These are phyloP conservation scores for Peromyscus eremicus DNA, from an alignment of 2,797 vertebrate species.

Conservation along the genomic window DNA sequence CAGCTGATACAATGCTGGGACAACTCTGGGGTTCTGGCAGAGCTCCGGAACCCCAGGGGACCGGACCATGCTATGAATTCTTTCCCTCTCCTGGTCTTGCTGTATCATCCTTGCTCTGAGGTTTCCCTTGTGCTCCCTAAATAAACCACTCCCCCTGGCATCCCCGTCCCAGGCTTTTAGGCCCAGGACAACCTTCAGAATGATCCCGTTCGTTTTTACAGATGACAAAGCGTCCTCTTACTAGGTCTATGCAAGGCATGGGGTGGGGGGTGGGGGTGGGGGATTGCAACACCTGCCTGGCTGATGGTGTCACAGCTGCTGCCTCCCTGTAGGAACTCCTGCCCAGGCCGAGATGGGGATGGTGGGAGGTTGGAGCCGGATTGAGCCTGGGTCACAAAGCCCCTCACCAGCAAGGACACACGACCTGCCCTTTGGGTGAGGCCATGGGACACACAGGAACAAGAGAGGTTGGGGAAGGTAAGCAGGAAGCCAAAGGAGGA, in stretches of 20 bases:
- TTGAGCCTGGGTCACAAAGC: neutral
- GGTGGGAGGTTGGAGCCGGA: neutral
- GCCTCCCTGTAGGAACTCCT: neutral
- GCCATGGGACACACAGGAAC: neutral
- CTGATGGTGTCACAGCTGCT: neutral
- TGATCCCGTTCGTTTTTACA: accelerated
- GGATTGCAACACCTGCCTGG: neutral
- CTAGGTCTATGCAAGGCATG: neutral
- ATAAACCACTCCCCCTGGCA: accelerated
- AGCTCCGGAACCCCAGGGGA: neutral
- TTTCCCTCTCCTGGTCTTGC: neutral
- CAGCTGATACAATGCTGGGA: neutral
- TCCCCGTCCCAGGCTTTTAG: neutral
- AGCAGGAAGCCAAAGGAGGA: neutral
- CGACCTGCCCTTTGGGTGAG: neutral
- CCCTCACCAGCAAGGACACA: neutral
- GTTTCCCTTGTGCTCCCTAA: neutral
- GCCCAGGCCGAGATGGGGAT: neutral
- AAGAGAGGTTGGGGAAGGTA: neutral
- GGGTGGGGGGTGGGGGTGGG: neutral
- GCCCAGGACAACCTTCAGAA: neutral
- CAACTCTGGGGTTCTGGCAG: accelerated
- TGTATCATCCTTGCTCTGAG: neutral
- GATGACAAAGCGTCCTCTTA: neutral
- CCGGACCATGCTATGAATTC: too few species aligned